phyloP scores from a whole-genome alignment of 2,888 invertebrate species.

The Lasius fuliginosus region DNA sequence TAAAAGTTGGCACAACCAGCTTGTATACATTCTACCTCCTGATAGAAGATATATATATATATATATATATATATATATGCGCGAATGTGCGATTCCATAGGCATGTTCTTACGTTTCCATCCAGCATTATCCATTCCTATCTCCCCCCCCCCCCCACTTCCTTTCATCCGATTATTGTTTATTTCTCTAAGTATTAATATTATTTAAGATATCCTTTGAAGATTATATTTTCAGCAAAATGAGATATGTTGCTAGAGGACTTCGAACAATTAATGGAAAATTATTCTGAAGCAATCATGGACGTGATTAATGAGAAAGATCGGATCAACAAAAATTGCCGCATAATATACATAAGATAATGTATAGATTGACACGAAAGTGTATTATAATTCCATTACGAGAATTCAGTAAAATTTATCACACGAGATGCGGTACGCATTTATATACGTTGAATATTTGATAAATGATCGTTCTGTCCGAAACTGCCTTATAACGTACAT shows the following conservation, averaged over 20 bases:
- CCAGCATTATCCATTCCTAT: neutral
- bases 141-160: neutral
- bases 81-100: slow-evolving; percentile 45
- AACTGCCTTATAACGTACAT: neutral
- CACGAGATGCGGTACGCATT: neutral
- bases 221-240: slow-evolving; percentile 39
- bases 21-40: slow-evolving; percentile 43
- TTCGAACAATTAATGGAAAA: slow-evolving; percentile 16
- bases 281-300: slow-evolving; percentile 20
- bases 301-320: neutral
- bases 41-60: slow-evolving; percentile 32
- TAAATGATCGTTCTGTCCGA: neutral
- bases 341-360: neutral
- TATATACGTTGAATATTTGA: slow-evolving; percentile 7
- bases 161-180: slow-evolving; percentile 10
- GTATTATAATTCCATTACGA: neutral
- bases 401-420: neutral
- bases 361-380: neutral
- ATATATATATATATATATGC: neutral
- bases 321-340: neutral
- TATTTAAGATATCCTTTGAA: slow-evolving; percentile 27
- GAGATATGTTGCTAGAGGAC: slow-evolving; percentile 10
- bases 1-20: slow-evolving; percentile 45
- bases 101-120: slow-evolving; percentile 8
- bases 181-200: slow-evolving; percentile 37